phyloP scores from a whole-genome alignment of 2,888 invertebrate species.

The Chalcis sispes region DNA sequence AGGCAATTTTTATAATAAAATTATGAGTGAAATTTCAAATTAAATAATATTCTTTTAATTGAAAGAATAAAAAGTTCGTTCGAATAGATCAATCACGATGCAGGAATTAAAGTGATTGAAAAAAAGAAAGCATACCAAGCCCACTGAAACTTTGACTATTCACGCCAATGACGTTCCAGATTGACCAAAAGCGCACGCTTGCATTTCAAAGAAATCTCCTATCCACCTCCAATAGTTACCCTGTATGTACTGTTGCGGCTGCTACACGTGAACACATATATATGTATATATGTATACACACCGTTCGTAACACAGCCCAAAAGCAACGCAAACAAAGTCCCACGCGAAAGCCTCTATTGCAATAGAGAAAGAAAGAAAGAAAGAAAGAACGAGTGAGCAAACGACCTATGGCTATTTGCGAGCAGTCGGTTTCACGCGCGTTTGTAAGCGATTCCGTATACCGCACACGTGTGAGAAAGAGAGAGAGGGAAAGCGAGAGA shows the following conservation, averaged over 20 bases:
- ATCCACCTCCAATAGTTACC: too few relatives aligned
- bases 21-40: too few relatives aligned
- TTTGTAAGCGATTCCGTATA: constrained; percentile 4
- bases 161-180: neutral
- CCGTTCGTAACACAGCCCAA: neutral
- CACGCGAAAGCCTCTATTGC: constrained; percentile 27
- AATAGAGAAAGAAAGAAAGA: neutral
- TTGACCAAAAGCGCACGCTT: constrained; percentile 25
- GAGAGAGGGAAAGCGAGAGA: too few relatives aligned
- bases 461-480: too few relatives aligned
- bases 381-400: too few relatives aligned
- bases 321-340: constrained; percentile 43
- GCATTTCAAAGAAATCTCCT: constrained; percentile 44
- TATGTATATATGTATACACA: too few relatives aligned
- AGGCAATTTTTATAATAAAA: too few relatives aligned
- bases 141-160: neutral
- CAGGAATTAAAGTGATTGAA: neutral
- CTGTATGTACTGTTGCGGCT: too few relatives aligned
- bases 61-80: too few relatives aligned
- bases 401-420: constrained; percentile 29
- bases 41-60: too few relatives aligned
- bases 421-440: constrained; percentile 41
- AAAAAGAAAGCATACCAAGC: neutral
- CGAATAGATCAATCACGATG: neutral
- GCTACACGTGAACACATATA: too few relatives aligned